Conservation (phyloP, 2,113 vertebrate species). For the Monarcha castaneiventris region DNA sequence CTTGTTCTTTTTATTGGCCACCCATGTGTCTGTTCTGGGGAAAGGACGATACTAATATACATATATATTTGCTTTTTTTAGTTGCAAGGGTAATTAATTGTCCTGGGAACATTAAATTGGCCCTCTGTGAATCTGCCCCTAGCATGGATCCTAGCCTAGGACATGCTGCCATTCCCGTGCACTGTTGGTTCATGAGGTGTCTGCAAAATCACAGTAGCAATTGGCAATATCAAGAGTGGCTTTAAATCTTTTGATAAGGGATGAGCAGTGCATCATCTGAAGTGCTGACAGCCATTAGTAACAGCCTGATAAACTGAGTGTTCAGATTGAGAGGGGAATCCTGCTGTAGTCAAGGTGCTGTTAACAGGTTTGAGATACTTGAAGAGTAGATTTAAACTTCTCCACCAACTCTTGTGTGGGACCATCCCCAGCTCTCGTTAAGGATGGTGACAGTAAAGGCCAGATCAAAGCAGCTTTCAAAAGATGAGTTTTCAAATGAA, state of each 20-base stretch:
- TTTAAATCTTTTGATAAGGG: background rate
- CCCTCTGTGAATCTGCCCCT: background rate
- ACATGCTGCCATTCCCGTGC: background rate
- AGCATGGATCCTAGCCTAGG: background rate
- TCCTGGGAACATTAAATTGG: background rate
- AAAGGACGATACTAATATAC: background rate
- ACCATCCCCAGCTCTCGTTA: background rate
- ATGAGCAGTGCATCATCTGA: background rate
- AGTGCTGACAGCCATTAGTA: background rate
- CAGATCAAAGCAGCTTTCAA: background rate
- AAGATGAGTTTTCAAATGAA: background rate
- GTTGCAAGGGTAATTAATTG: background rate
- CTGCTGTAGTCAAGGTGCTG: background rate
- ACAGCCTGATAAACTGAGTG: background rate
- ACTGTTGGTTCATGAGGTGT: background rate
- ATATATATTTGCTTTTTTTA: background rate
- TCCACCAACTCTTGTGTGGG: background rate
- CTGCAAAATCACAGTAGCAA: background rate
- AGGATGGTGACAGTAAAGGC: background rate
- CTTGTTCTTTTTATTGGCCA: background rate
- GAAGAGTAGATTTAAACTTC: background rate
- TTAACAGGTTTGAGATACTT: background rate
- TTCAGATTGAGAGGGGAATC: background rate
- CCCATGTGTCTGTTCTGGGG: background rate
- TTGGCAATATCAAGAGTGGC: background rate